Percentiles rank a stretch among this genome's conserved stretches.
phyloP scores from a whole-genome alignment of 2,113 vertebrate genomes.

The Nerophis ophidion region DNA sequence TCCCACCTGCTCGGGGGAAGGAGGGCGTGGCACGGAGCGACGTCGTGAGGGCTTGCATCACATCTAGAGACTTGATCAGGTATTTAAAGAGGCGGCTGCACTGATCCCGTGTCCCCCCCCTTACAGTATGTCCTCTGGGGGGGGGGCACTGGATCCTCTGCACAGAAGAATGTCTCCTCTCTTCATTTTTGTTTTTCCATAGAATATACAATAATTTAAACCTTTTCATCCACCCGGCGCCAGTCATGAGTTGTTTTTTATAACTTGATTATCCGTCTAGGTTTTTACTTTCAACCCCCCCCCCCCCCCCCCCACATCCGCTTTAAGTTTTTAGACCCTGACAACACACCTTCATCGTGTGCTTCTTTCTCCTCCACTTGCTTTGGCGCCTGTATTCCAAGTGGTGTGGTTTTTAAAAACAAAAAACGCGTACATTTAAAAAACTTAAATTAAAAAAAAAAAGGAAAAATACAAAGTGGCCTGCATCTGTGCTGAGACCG shows the following conservation, averaged over 20 bases:
- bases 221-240: constrained; percentile 67
- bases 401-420: constrained; percentile 73
- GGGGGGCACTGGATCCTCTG: constrained; percentile 56
- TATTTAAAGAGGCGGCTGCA: constrained; percentile 24
- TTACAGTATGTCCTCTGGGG: not conserved
- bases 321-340: constrained; percentile 79
- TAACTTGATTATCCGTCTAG: constrained; percentile 79
- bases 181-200: constrained; percentile 75
- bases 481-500: constrained; percentile 81
- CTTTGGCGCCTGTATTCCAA: constrained; percentile 82
- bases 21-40: constrained; percentile 70
- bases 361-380: constrained; percentile 73
- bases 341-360: constrained; percentile 69
- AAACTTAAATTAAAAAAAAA: not conserved
- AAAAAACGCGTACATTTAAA: constrained; percentile 6
- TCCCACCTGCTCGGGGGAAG: constrained; percentile 41
- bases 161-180: constrained; percentile 75
- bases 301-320: constrained; percentile 13
- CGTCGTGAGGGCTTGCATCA: constrained; percentile 51
- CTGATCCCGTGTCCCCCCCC: not conserved
- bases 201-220: constrained; percentile 93
- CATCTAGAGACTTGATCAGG: constrained; percentile 27
- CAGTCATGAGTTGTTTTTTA: constrained; percentile 81
- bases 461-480: constrained; percentile 63
- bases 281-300: constrained; percentile 67